Base-by-base conservation (phyloP, 2,797 vertebrate species). In the Hirundo rustica region DNA sequence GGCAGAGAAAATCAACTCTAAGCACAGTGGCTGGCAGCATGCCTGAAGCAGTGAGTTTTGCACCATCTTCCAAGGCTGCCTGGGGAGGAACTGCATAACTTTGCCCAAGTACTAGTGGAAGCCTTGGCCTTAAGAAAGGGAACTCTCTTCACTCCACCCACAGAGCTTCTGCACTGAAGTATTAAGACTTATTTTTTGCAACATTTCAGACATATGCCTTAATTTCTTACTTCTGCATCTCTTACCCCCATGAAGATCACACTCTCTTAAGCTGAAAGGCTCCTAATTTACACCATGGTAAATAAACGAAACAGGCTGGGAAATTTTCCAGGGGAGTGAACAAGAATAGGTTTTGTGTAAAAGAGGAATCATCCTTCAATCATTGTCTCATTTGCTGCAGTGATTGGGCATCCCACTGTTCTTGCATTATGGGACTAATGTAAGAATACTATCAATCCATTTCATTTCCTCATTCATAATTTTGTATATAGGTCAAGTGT, bases 401-500 rank as follows among this genome's bases (percentile, higher is more conserved):
- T 48, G 73, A 45, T 58, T 65, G 47, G 65, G 47, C 54, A 32
- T 84, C 72, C 57, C 20, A 23, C 73, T 78, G 76, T 45, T 92
- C 85, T 64, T 55, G 27, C 58, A 72, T 51, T 45, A 54, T 6
- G 13, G 30, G 47, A 57, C 75, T 85, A 62, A 83, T 34, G 68
- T 65, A 82, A 83, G 38, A 85, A 73, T 5, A 5, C 38, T 42
- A 72, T 74, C 47, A 89, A 89, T 57, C 67, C 45, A 45, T 81
- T 89, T 79, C 34, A 85, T 85, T 85, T 83, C 51, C 84, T 91
- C 62, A 51, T 89, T 80, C 84, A 61, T 74, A 77, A 87, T 74
- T 85, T 64, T 51, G 10, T 75, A 77, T 87, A 25, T 66, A 66
- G 68, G 81, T 85, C 91, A 89, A 87, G 65, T 36, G 71, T 44